A percentile compares a stretch with the other conserved stretches of the same genome.
Conservation (phyloP, 2,797 vertebrate species). For the Mus caroli region DNA sequence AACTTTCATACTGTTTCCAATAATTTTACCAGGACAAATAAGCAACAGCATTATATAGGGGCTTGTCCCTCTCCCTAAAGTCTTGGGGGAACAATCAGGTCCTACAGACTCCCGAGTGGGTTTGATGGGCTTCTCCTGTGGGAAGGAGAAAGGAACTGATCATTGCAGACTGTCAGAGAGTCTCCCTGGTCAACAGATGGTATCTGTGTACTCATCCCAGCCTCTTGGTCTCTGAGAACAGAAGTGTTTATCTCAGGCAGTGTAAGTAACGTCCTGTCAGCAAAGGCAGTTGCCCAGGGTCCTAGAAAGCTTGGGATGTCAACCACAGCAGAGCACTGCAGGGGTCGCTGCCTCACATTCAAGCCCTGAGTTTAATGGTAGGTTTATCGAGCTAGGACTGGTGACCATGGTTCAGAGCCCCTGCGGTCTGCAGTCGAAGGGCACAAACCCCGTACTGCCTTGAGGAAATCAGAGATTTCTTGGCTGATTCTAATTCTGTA, state of each 20-base stretch:
- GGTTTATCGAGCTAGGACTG: background rate
- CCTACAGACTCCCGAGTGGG: background rate
- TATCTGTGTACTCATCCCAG: background rate
- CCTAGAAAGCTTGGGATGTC: conserved; percentile 6
- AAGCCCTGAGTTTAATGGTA: background rate
- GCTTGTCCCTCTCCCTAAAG: background rate
- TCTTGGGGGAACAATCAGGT: background rate
- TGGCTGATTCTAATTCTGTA: conserved; percentile 60
- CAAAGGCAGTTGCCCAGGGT: background rate
- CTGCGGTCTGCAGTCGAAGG: conserved; percentile 15
- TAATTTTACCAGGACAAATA: background rate
- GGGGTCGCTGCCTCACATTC: background rate
- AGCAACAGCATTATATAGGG: background rate
- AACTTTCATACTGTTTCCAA: background rate
- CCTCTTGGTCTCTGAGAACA: conserved; percentile 1
- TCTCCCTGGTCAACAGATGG: background rate
- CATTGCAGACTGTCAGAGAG: background rate
- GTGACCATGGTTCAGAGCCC: background rate
- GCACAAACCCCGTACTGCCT: conserved; percentile 3
- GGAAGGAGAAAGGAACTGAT: background rate
- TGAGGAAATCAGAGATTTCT: conserved; percentile 49
- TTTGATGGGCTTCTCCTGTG: background rate
- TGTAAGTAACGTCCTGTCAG: background rate
- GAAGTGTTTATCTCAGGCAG: background rate
- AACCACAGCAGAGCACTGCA: conserved; percentile 37